Percentiles rank a stretch among this genome's conserved stretches.
These are phyloP conservation scores for Stegodyphus mimosarum DNA, from an alignment of 1,140 invertebrate genomes.

Conservation along the genomic window DNA sequence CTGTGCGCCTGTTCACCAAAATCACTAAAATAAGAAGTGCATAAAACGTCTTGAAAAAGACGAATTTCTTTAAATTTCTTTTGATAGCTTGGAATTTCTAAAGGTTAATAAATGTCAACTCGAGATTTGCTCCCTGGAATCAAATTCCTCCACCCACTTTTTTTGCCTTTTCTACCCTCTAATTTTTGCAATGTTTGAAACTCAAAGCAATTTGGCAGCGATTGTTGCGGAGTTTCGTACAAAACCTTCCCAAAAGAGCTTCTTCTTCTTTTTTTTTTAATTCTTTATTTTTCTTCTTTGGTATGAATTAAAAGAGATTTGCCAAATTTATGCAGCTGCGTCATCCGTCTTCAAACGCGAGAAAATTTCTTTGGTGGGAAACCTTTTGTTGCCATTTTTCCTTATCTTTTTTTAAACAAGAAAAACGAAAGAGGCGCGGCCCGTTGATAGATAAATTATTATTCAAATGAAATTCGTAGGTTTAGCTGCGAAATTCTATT, in stretches of 20 bases:
- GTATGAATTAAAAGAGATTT: not conserved
- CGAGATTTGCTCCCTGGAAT: constrained; percentile 5
- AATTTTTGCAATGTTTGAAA: constrained; percentile 8
- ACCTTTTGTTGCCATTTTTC: constrained; percentile 18
- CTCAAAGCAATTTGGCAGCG: constrained; percentile 26
- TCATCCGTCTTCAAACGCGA: not conserved
- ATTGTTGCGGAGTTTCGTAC: constrained; percentile 3
- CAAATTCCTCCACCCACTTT: not conserved
- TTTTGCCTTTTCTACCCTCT: not conserved
- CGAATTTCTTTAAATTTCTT: not conserved
- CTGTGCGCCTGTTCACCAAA: no score
- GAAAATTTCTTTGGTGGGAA: constrained; percentile 12
- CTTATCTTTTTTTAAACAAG: not conserved
- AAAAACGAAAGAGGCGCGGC: no score
- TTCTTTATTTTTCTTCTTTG: not conserved
- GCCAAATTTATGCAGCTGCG: not conserved
- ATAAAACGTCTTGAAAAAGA: no score
- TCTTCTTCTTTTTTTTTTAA: not conserved
- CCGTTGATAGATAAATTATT: no score
- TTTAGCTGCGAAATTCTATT: no score
- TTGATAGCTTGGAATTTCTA: constrained; percentile 38
- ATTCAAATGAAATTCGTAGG: no score
- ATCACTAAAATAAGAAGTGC: no score
- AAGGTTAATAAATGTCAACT: constrained; percentile 61
- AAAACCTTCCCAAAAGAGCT: no score